Base-by-base conservation (phyloP, 1,140 invertebrate genomes). In the Dendrolimus kikuchii region DNA sequence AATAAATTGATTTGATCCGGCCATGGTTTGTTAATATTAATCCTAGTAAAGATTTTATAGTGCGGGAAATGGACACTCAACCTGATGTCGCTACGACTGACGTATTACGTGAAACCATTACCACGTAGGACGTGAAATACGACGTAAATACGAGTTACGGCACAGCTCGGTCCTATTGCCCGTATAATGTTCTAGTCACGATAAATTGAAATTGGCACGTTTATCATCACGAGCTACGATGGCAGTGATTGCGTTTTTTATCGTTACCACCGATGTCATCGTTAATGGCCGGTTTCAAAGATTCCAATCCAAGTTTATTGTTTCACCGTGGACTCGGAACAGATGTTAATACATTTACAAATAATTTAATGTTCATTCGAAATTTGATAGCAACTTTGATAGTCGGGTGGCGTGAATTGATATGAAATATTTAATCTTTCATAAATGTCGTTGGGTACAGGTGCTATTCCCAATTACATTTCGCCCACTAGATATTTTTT, bases 71-170 rank as follows among this genome's bases (percentile, higher is more conserved):
- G 23, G 23, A 23, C 23, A 23, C 23, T 23, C 23, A 23, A 23
- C 23, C 23, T 3, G 23, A 23, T 23, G 23, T 23, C 23, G 23
- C 1, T 23, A 23, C 23, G 52, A 57, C 50, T 62, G 64, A 59
- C 57, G 50, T 59, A 49, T 62, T 68, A 73, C 67, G 65, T 70
- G 65, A 55, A 55, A 50, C 68, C 57, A 65, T 71, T 74, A 68
- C 67, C 60, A 62, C 61, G 65, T 64, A 65, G 61, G 49, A 65
- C 52, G 67, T 70, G 67, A 71, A 72, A 72, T 70, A 71, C 69
- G 69, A 72, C 69, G 70, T 75, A 72, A 75, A 71, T 58, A 62
- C 56, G 57, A 71, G 71, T 67, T 68, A 71, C 68, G 68, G 62
- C 64, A 52, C 52, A 53, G 56, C 56, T 51, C 63, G 60, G 57